Evolutionary conservation across 2,888 invertebrate species (phyloP).

Genomic region (Tuta absoluta): DNA sequence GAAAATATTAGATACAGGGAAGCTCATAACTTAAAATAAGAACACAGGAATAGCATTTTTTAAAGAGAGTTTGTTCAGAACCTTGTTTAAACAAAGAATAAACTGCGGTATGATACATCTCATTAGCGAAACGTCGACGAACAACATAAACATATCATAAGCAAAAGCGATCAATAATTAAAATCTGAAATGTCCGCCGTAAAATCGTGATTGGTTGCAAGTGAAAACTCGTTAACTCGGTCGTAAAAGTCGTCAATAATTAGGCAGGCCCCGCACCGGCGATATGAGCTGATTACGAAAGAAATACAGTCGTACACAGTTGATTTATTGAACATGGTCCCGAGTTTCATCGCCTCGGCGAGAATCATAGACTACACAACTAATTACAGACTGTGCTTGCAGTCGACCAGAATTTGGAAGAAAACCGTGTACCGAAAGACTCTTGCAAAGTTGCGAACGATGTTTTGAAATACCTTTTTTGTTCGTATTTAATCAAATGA

Average conservation of each 20-base stretch:
- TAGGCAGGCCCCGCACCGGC: constrained; percentile 75
- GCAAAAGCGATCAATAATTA: constrained; percentile 56
- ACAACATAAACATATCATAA: not conserved
- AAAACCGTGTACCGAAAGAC: too few species aligned
- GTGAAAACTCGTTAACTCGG: constrained; percentile 78
- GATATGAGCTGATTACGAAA: constrained; percentile 81
- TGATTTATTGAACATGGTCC: constrained; percentile 72
- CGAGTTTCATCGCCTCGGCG: constrained; percentile 62
- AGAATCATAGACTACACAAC: not conserved
- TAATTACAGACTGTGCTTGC: not conserved
- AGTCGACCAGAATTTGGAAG: not conserved
- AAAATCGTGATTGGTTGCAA: constrained; percentile 79
- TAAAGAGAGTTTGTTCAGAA: not conserved
- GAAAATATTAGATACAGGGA: too few species aligned
- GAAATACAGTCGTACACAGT: constrained; percentile 76
- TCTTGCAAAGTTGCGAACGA: too few species aligned
- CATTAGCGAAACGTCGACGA: not conserved
- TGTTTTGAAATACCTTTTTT: too few species aligned
- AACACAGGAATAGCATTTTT: not conserved
- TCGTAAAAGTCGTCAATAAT: constrained; percentile 81
- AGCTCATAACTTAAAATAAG: too few species aligned
- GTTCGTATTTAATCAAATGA: too few species aligned
- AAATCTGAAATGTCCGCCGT: constrained; percentile 68
- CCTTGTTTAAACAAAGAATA: not conserved
- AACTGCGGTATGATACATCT: not conserved